These are phyloP conservation scores for Andrena chrysosceles DNA, from an alignment of 2,888 invertebrate genomes.

Conservation along the genomic window DNA sequence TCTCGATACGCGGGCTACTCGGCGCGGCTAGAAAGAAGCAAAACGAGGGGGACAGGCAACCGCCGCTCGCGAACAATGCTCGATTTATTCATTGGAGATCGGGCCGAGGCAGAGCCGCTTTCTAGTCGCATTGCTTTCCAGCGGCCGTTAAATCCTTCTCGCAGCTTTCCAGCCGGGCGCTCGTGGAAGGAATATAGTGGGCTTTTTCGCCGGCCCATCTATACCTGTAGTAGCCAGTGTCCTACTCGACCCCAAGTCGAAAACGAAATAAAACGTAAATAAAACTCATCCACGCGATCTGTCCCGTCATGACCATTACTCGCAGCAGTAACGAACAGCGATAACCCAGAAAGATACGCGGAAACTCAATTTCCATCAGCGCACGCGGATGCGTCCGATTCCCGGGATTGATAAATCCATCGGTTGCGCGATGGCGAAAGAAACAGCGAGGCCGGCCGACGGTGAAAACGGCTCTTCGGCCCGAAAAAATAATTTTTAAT, in stretches of 20 bases:
- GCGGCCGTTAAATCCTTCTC: constrained; percentile 52
- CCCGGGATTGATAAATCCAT: background rate
- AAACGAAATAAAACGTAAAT: too few species aligned
- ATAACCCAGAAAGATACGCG: constrained; percentile 56
- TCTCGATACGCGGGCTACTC: constrained; percentile 33
- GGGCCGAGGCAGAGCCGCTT: constrained; percentile 53
- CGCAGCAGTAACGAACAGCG: constrained; percentile 46
- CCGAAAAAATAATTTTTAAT: too few species aligned
- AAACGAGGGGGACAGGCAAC: background rate
- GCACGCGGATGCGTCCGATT: background rate
- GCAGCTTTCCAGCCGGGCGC: constrained; percentile 6
- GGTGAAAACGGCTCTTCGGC: too few species aligned
- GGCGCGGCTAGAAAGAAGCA: constrained; percentile 37
- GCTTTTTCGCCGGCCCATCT: too few species aligned
- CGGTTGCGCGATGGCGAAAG: background rate
- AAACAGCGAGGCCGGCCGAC: too few species aligned
- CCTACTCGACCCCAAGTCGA: too few species aligned
- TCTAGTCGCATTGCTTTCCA: constrained; percentile 59
- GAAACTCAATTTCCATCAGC: constrained; percentile 32
- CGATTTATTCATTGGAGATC: constrained; percentile 63
- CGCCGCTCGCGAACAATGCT: constrained; percentile 56
- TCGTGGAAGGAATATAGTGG: too few species aligned
- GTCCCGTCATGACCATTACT: too few species aligned
- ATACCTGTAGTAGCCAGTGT: too few species aligned
- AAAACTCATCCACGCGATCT: too few species aligned